A percentile compares a stretch with the other conserved stretches of the same genome.
These are phyloP conservation scores for Condylostylus longicornis DNA, from an alignment of 1,140 invertebrate genomes.

Conservation along the genomic window DNA sequence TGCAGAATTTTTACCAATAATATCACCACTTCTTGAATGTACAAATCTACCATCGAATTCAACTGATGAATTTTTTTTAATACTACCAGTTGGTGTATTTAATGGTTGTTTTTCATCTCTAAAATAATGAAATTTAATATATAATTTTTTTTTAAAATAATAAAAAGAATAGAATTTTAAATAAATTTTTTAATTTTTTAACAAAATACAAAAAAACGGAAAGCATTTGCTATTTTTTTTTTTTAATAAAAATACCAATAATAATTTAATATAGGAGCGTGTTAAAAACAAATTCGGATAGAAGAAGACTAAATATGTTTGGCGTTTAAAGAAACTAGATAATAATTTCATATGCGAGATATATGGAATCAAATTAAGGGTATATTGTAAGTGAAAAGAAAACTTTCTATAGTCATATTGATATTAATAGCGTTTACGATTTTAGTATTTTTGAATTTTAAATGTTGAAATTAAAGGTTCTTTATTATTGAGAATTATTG, in stretches of 20 bases:
- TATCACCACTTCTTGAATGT: conserved; percentile 58
- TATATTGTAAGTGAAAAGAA: no score
- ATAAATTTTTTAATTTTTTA: neutral
- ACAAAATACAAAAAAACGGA: no score
- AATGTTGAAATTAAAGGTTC: no score
- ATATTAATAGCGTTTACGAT: no score
- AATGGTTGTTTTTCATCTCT: conserved; percentile 71
- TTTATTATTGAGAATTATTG: no score
- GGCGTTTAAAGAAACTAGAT: no score
- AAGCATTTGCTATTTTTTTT: neutral
- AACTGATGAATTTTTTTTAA: conserved; percentile 58
- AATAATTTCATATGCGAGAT: no score
- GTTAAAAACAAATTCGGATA: neutral
- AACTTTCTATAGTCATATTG: no score
- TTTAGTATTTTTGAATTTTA: no score
- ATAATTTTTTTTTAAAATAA: neutral
- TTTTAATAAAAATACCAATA: neutral
- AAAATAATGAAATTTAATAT: conserved; percentile 19
- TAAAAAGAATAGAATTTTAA: neutral
- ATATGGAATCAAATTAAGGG: no score
- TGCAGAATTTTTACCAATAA: conserved; percentile 70
- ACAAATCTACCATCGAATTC: conserved; percentile 66
- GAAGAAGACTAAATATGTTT: conserved; percentile 1
- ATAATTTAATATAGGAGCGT: neutral
- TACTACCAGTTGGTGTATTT: conserved; percentile 46